A percentile compares a stretch with the other conserved stretches of the same genome.
phyloP scores from a whole-genome alignment of 2,113 vertebrate species.

The Psephotus haematonotus region DNA sequence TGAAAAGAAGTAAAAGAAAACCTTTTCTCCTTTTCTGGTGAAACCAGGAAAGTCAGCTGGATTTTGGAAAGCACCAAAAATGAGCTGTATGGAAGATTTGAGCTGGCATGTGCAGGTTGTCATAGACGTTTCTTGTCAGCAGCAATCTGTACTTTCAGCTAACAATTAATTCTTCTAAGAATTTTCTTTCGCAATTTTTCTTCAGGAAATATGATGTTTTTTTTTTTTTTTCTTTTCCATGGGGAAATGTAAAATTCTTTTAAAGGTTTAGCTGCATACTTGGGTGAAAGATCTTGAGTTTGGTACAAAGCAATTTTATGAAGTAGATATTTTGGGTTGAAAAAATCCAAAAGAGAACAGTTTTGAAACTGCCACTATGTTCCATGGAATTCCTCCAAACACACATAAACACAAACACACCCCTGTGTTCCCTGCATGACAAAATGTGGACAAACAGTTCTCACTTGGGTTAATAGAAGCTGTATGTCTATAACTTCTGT shows the following conservation, averaged over 20 bases:
- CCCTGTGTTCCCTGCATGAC: background rate
- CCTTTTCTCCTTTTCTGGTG: background rate
- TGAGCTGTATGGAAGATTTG: background rate
- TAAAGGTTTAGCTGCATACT: background rate
- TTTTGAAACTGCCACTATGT: background rate
- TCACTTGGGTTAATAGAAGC: background rate
- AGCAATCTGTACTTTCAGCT: background rate
- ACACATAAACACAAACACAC: background rate
- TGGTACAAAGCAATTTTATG: background rate
- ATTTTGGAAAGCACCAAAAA: background rate
- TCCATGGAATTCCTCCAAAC: background rate
- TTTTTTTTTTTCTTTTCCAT: background rate
- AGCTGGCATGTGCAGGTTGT: background rate
- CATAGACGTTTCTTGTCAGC: background rate
- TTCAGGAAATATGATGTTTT: background rate
- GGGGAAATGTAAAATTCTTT: background rate
- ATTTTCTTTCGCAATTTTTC: background rate
- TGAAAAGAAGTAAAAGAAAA: background rate
- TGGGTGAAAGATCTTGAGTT: background rate
- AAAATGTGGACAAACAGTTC: background rate
- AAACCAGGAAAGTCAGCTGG: background rate
- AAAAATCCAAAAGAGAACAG: background rate
- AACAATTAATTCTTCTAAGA: background rate
- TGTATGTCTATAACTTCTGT: background rate
- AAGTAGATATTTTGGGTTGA: background rate